These are phyloP conservation scores for Nymphalis c-album DNA, from an alignment of 2,888 invertebrate species.

Conservation along the genomic window DNA sequence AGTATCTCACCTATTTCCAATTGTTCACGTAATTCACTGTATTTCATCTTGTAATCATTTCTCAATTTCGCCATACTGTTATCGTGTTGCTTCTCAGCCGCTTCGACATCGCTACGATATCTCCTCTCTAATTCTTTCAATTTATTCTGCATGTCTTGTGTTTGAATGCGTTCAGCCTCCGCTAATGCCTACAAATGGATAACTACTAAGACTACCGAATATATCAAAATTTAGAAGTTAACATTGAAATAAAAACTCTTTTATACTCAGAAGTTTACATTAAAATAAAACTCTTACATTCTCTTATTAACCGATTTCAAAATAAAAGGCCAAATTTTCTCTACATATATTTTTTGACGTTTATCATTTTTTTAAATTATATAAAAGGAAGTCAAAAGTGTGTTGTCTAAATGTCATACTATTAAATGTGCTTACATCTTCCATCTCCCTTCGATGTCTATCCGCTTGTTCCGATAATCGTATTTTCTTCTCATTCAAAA, in stretches of 20 bases:
- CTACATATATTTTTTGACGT: too few relatives aligned
- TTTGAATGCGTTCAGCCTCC: conserved; percentile 55
- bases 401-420: too few relatives aligned
- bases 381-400: too few relatives aligned
- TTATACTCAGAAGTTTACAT: too few relatives aligned
- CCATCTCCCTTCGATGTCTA: conserved; percentile 69
- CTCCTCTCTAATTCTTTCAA: conserved; percentile 57
- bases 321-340: too few relatives aligned
- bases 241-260: too few relatives aligned
- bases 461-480: conserved; percentile 74
- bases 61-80: conserved; percentile 71
- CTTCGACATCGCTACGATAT: conserved; percentile 50
- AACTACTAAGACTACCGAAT: too few relatives aligned
- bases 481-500: conserved; percentile 62
- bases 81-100: conserved; percentile 59
- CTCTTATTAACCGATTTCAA: too few relatives aligned
- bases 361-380: too few relatives aligned
- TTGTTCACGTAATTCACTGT: conserved; percentile 71
- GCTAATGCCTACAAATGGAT: conserved; percentile 52
- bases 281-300: too few relatives aligned
- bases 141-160: conserved; percentile 49
- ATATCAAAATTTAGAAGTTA: too few relatives aligned
- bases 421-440: conserved; percentile 56
- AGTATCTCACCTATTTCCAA: conserved; percentile 61
- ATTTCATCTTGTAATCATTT: conserved; percentile 63